Base-by-base conservation (phyloP, 53 echinoderm and acorn worm species). In the Actinopyga echinites region DNA sequence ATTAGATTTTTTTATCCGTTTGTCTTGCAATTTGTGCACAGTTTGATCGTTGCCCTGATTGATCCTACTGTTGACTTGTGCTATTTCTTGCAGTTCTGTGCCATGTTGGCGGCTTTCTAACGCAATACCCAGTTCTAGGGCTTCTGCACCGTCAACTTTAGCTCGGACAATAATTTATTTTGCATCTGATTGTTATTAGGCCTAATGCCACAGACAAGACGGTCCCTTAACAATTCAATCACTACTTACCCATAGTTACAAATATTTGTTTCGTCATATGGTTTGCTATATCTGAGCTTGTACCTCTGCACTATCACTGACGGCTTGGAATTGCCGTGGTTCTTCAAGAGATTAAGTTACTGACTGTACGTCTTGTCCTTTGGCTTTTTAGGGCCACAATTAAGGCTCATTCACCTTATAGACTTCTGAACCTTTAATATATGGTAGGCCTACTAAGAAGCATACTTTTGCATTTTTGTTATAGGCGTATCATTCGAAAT, bases 171-270 rank as follows among this genome's bases (percentile, higher is more conserved):
- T 1, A 89, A 40, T 25, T 84, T 64, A 1, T 67, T 56, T 68
- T 89, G 89, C 13, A 84, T n/a, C n/a, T 89, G 22, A 38, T 84
- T 85, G 67, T 85, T 59, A 23, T 64, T n/a, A n/a, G n/a, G n/a
- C n/a, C n/a, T 30, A 22, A 89, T 64, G 0, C 79, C 84, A 33
- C 74, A 84, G 5, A 89, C 89, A 20, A 89, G 22, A 3, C 84
- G 55, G 64, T 89, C 89, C 21, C 89, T 75, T 55, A 85, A 44
- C 84, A 84, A 79, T 15, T 84, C 69, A 38, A 84, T 64, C 17
- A 89, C 32, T 31, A 80, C 52, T 0, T 26, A 13, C 21, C 88
- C 88, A 75, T 65, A 74, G 23, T 88, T 85, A 71, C 89, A 84
- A 65, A 58, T 56, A 3, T 64, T 56, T 38, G 89, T 74, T 6